Conservation (phyloP, 2,888 invertebrate genomes). For the Sthenelais limicola region DNA sequence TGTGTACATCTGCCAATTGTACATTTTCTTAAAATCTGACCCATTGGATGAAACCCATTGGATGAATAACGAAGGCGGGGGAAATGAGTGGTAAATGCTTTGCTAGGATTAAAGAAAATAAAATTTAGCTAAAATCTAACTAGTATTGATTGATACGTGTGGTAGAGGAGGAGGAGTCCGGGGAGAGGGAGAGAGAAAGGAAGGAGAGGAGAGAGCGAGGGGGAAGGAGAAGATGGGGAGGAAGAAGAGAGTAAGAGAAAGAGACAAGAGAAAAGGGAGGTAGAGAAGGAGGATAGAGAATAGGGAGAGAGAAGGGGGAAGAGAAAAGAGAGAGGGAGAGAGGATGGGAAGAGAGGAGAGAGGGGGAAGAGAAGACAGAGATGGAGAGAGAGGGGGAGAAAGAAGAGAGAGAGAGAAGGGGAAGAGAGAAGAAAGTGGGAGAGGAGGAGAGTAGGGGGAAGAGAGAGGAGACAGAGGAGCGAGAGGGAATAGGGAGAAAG, state of each 20-base stretch:
- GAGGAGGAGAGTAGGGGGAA: conserved; percentile 2
- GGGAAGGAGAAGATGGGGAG: background rate
- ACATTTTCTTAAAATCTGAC: too few species aligned
- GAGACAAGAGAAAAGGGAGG: background rate
- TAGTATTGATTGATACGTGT: too few species aligned
- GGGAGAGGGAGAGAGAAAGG: conserved; percentile 1
- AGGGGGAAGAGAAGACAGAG: background rate
- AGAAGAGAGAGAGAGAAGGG: conserved; percentile 1
- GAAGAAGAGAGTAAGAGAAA: background rate
- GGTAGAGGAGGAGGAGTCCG: background rate
- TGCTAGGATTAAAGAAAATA: too few species aligned
- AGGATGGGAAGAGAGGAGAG: background rate
- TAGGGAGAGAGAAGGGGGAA: conserved; percentile 1
- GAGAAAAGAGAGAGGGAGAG: background rate
- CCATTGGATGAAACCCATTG: too few species aligned
- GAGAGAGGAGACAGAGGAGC: background rate
- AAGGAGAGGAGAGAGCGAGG: background rate
- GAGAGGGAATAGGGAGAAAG: conserved; percentile 1
- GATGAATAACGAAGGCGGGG: too few species aligned
- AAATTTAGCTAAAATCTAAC: too few species aligned
- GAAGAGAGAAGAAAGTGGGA: conserved; percentile 3
- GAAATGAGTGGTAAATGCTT: too few species aligned
- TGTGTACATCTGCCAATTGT: too few species aligned
- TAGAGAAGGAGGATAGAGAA: background rate
- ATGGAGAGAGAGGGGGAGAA: background rate